Conservation (phyloP, 2,113 vertebrate species). For the Pseudopipra pipra region DNA sequence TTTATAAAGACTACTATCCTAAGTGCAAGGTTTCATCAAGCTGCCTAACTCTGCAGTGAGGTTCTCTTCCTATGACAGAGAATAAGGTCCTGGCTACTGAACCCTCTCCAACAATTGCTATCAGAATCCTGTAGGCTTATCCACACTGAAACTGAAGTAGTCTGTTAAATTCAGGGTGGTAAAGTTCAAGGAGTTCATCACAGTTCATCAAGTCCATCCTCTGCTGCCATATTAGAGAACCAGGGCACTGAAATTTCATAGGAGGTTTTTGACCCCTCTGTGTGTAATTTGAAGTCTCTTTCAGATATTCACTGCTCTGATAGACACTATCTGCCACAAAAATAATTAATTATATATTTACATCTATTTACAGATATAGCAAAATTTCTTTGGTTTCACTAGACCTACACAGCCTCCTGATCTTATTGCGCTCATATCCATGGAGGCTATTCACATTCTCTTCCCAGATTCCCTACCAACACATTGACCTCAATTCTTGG, state of each 20-base stretch:
- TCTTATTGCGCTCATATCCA: not conserved
- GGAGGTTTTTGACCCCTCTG: not conserved
- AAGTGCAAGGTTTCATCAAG: not conserved
- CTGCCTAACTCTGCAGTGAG: not conserved
- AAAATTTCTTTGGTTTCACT: not conserved
- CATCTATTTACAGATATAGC: not conserved
- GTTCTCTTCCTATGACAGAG: not conserved
- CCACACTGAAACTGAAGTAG: not conserved
- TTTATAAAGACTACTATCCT: not conserved
- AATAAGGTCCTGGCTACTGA: not conserved
- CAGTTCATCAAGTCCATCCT: not conserved
- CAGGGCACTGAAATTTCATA: fast-evolving
- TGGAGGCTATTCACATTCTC: not conserved
- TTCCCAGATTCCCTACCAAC: not conserved
- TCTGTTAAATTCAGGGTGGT: not conserved
- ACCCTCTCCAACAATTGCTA: fast-evolving
- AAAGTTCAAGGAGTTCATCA: not conserved
- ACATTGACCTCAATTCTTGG: not conserved
- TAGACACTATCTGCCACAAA: not conserved
- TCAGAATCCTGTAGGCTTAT: not conserved
- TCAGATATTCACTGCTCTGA: not conserved
- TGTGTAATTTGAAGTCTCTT: not conserved
- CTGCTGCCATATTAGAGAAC: not conserved
- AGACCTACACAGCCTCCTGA: not conserved
- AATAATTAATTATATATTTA: not conserved